Evolutionary conservation across 30 jellyfish, hydroid and myxozoan species (phyloP).

Genomic region (Chironex yamaguchii): DNA sequence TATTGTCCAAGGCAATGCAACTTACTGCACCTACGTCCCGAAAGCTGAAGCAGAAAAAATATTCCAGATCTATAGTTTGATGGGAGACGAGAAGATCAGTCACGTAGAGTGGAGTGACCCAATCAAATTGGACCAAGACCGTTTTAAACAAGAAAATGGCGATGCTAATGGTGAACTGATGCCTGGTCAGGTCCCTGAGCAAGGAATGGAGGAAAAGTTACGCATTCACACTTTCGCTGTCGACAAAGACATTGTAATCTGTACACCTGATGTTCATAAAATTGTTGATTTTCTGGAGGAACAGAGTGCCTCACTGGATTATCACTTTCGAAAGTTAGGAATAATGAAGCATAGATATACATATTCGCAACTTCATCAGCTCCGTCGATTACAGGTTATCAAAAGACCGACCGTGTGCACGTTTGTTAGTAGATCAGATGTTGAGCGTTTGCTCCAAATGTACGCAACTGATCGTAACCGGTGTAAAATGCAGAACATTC

Average conservation of each 20-base stretch:
- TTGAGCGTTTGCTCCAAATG: conserved; percentile 88
- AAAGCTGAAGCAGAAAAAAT: conserved; percentile 93
- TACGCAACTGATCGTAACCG: conserved; percentile 96
- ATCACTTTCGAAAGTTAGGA: conserved; percentile 95
- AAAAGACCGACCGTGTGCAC: conserved; percentile 98
- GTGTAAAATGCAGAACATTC: conserved; percentile 74
- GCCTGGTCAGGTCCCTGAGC: not conserved
- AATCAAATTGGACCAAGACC: conserved; percentile 70
- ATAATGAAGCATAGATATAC: conserved; percentile 89
- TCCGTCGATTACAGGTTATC: conserved; percentile 90
- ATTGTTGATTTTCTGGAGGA: conserved; percentile 93
- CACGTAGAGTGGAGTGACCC: conserved; percentile 89
- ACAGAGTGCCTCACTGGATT: conserved; percentile 98
- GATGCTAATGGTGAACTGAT: not conserved
- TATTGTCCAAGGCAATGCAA: conserved; percentile 92
- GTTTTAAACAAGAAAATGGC: not conserved
- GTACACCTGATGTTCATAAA: conserved; percentile 97
- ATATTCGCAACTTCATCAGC: conserved; percentile 96
- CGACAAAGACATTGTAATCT: conserved; percentile 85
- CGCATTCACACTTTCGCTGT: conserved; percentile 77
- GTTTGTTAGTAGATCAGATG: conserved; percentile 78
- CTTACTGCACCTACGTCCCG: conserved; percentile 96
- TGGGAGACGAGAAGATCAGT: conserved; percentile 91
- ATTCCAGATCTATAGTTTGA: conserved; percentile 89
- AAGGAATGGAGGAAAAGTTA: conserved; percentile 7